Conservation (phyloP, 1,140 invertebrate species). For the Bombus huntii region DNA sequence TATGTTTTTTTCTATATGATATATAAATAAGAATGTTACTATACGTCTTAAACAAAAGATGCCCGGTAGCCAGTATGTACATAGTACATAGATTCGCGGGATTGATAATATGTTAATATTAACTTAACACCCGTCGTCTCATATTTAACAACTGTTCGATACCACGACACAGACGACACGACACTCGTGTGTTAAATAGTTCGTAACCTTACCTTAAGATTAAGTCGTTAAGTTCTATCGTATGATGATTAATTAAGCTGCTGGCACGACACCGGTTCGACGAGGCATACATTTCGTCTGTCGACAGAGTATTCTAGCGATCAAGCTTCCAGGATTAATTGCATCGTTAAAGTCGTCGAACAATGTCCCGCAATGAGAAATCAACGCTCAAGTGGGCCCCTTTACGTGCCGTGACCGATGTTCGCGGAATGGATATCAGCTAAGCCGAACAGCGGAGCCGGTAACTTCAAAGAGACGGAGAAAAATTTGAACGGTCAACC, state of each 20-base stretch:
- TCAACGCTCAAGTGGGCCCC: constrained; percentile 32
- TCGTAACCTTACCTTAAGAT: constrained; percentile 2
- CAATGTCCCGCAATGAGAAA: constrained; percentile 45
- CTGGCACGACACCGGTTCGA: neutral
- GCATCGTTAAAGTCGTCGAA: constrained; percentile 5
- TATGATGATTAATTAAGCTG: constrained; percentile 27
- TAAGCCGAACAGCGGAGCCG: constrained; percentile 41
- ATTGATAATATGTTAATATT: neutral
- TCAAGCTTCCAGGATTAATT: constrained; percentile 48
- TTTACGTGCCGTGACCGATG: constrained; percentile 35
- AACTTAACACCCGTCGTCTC: neutral
- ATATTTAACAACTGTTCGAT: neutral
- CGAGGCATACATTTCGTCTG: neutral
- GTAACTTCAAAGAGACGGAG: constrained; percentile 59
- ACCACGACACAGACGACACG: neutral
- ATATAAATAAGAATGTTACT: too few species aligned
- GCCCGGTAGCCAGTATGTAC: too few species aligned
- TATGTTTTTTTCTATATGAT: neutral
- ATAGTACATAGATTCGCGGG: neutral
- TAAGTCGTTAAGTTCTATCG: constrained; percentile 19
- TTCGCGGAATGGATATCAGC: constrained; percentile 50
- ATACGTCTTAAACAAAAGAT: neutral
- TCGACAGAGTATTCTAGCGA: constrained; percentile 31
- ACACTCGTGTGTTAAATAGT: neutral
- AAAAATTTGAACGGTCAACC: constrained; percentile 50